Evolutionary conservation across 2,113 vertebrate genomes (phyloP).

Genomic region (human): GRCh38 chr2:219949001-219949500

Average conservation of each 20-base stretch:
- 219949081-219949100: slow-evolving; percentile 71
- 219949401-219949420: slow-evolving; percentile 15
- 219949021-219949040: slow-evolving; percentile 55
- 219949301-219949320: slow-evolving; percentile 56
- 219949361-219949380: slow-evolving; percentile 33
- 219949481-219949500: slow-evolving; percentile 12
- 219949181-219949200: slow-evolving; percentile 66
- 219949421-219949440: background rate
- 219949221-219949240: slow-evolving; percentile 52
- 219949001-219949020: slow-evolving; percentile 61
- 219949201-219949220: slow-evolving; percentile 62
- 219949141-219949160: slow-evolving; percentile 56
- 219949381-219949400: slow-evolving; percentile 12
- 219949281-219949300: slow-evolving; percentile 30
- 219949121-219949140: slow-evolving; percentile 56
- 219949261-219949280: slow-evolving; percentile 50
- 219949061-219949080: slow-evolving; percentile 53
- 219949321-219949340: background rate
- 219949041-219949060: slow-evolving; percentile 28
- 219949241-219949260: background rate
- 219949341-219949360: background rate
- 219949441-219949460: background rate
- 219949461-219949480: background rate
- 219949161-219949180: slow-evolving; percentile 62
- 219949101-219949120: slow-evolving; percentile 60